Base-by-base conservation (phyloP, 2,888 invertebrate genomes). In the Buathra laborator region DNA sequence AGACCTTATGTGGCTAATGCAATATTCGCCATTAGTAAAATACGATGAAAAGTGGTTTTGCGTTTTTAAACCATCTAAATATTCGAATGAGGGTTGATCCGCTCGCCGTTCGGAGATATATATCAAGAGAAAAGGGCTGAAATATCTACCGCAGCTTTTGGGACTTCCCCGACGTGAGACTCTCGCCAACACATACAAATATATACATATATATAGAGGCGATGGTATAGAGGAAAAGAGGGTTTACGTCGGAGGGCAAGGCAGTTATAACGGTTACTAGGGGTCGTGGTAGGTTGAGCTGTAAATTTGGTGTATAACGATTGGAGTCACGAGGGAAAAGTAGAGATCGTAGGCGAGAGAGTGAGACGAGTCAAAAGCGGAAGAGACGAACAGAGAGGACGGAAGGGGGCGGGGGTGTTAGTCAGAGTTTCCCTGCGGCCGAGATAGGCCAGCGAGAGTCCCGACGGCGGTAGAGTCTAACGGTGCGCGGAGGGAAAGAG, bases 251-350 rank as follows among this genome's bases (percentile, higher is more conserved):
- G 70, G 48, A 10, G 68, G 51, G 71, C 78, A 80, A 56, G 56
- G 75, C 71, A 79, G 82, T 85, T 78, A 81, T 84, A 80, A 81
- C 82, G 72, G 71, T 66, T 70, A 77, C 79, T 62, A 81, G 86
- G 80, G 83, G 86, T 86, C 86, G 87, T 82, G 87, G 88, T 87
- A 66, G 87, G 90, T 89, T 90, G 90, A 92, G 93, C 91, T 91
- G 93, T 93, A 93, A 93, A 92, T 93, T 92, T 92, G 91, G 89
- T 92, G 90, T 90, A 92, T 92, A 93, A 93, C 92, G 92, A 92
- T 92, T 91, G 88, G 89, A 87, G 89, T 89, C 86, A 87, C 87
- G 82, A 53, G 24, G 43, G 24, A 6, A 16, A 16, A 16, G 24
- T 24, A 24, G n/a, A 67, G 43, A 43, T 43, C 72, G 67, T 56